Base-by-base conservation (phyloP, 2,797 vertebrate species). In the Arrhamphus sclerolepis region DNA sequence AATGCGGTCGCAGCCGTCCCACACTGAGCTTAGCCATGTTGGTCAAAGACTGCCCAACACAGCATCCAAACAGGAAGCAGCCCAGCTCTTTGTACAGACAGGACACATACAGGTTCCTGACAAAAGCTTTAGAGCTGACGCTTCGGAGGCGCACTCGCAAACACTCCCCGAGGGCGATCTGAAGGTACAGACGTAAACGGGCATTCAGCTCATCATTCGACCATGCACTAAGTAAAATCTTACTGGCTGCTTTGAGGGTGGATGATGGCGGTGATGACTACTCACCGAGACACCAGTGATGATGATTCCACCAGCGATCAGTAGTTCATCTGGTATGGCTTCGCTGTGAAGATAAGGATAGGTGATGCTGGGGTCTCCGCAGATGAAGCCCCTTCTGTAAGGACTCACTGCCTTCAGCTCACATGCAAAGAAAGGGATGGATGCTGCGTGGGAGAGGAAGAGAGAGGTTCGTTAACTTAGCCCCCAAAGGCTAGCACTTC, bases 21-120 rank as follows among this genome's bases (percentile, higher is more conserved):
- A 89, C 78, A 1, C 91, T 88, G 62, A 93, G 73, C 74, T 92
- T 93, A 79, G 91, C 80, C 38, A 89, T 80, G 66, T 91, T 87
- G 48, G 92, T 92, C 40, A 92, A 63, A 0, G 91, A 93, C 51
- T 89, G 91, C 50, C 91, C 79, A 4, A 90, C 56, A 1, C 58
- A 75, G 52, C 82, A 78, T 57, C 90, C 90, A 0, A 92, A 92
- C 56, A 92, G 24, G 77, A 92, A 92, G 76, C 85, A 83, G 7
- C 90, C 87, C 4, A 89, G 72, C 73, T 93, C 91, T 66, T 90
- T 89, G 76, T 91, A 92, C 51, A 92, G 70, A 28, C 82, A 42
- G 14, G 85, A 82, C 20, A 87, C 43, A 0, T 89, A 92, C 6
- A 83, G 68, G 67, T 86, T 91, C 76, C 80, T 76, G 19, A 86